These are phyloP conservation scores for Chelonoidis abingdonii DNA, from an alignment of 2,113 vertebrate genomes.

Conservation along the genomic window DNA sequence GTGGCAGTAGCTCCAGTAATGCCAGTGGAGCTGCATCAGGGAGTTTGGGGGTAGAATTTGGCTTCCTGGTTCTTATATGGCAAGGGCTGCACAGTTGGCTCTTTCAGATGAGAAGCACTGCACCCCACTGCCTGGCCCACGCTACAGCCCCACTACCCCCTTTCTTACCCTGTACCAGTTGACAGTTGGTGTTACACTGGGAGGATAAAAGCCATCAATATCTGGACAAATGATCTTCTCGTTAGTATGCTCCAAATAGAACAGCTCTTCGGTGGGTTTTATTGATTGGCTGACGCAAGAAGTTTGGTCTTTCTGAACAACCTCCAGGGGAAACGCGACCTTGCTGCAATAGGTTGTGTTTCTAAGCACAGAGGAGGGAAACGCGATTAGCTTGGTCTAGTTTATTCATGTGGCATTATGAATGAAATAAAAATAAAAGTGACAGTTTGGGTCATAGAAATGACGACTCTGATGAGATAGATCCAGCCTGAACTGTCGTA, in stretches of 20 bases:
- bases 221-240: constrained; percentile 84
- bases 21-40: background rate
- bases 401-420: background rate
- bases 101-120: background rate
- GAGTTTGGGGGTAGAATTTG: background rate
- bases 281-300: constrained; percentile 78
- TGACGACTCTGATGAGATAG: background rate
- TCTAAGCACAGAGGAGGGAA: constrained; percentile 70
- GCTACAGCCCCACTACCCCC: background rate
- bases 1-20: background rate
- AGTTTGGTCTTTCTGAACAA: constrained; percentile 72
- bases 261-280: constrained; percentile 36
- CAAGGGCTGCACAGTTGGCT: background rate
- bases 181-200: constrained; percentile 74
- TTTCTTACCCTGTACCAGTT: constrained; percentile 86
- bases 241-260: constrained; percentile 74
- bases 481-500: background rate
- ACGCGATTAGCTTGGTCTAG: background rate
- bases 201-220: constrained; percentile 81
- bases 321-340: constrained; percentile 86
- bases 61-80: background rate
- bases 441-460: background rate
- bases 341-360: constrained; percentile 90
- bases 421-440: constrained; percentile 52
- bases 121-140: background rate